Percentiles rank a stretch among this genome's conserved stretches.
phyloP scores from a whole-genome alignment of 2,888 invertebrate species.

The Crematogaster levior region DNA sequence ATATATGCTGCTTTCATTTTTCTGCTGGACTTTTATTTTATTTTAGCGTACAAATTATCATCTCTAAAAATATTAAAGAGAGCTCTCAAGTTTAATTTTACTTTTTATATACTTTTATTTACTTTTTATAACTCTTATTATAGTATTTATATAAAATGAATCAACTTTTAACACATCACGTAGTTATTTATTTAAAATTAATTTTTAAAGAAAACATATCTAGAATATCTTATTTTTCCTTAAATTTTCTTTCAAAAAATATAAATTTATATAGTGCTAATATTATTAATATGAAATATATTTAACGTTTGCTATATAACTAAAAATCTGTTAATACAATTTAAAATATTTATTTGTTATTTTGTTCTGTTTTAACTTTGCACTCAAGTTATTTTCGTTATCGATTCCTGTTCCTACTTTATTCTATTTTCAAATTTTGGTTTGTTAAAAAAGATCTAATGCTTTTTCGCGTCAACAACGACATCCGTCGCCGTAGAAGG shows the following conservation, averaged over 20 bases:
- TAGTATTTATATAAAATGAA: background rate
- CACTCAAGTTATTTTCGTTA: background rate
- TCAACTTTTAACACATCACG: background rate
- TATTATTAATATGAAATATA: background rate
- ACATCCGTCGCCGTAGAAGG: background rate
- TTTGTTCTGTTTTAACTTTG: background rate
- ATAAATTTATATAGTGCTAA: background rate
- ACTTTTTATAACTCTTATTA: background rate
- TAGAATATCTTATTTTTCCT: background rate
- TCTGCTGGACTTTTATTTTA: background rate
- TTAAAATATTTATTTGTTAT: background rate
- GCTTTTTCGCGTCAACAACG: background rate
- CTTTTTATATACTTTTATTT: background rate
- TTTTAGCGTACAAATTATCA: background rate
- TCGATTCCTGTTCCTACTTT: background rate
- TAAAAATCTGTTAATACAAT: background rate
- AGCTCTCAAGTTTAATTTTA: background rate
- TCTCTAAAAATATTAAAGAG: background rate
- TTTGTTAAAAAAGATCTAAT: slow-evolving; percentile 1
- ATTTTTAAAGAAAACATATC: background rate
- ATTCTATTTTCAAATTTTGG: background rate
- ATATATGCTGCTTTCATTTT: background rate
- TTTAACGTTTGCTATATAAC: background rate
- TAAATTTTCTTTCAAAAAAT: background rate
- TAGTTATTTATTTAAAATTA: background rate